phyloP scores from a whole-genome alignment of 1,140 invertebrate genomes.

The Metaphire vulgaris region DNA sequence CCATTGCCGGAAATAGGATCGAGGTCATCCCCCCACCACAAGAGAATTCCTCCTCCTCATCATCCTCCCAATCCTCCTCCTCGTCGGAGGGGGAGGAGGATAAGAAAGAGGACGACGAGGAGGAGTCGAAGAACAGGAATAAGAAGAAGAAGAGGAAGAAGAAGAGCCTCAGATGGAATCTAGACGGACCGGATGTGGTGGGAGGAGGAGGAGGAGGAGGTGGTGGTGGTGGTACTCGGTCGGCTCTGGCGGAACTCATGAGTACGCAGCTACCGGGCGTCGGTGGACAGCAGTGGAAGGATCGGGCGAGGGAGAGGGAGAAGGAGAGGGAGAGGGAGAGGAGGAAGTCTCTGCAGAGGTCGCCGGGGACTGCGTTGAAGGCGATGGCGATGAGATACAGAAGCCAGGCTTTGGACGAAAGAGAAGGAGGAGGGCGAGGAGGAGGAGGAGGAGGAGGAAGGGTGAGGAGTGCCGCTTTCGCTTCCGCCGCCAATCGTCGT shows the following conservation, averaged over 20 bases:
- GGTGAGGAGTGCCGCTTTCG: neutral
- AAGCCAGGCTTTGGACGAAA: neutral
- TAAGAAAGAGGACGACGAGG: neutral
- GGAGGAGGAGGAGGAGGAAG: neutral
- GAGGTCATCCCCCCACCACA: neutral
- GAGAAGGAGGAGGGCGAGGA: neutral
- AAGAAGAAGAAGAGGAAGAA: neutral
- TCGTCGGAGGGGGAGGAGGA: neutral
- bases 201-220: too few relatives aligned
- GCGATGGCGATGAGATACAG: neutral
- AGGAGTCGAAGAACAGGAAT: neutral
- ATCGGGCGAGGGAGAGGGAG: neutral
- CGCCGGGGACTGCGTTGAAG: neutral
- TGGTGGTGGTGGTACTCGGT: neutral
- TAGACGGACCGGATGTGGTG: neutral
- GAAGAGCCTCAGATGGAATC: neutral
- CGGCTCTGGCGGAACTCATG: neutral
- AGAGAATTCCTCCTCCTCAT: too few relatives aligned
- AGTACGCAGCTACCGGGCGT: neutral
- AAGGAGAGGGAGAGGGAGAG: neutral
- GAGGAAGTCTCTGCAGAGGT: neutral
- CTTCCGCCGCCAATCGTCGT: neutral
- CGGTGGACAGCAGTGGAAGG: too few relatives aligned
- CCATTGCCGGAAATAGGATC: neutral
- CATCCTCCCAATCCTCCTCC: too few relatives aligned